A percentile compares a stretch with the other conserved stretches of the same genome.
Conservation (phyloP, 2,797 vertebrate species). For the Gorsachius magnificus region DNA sequence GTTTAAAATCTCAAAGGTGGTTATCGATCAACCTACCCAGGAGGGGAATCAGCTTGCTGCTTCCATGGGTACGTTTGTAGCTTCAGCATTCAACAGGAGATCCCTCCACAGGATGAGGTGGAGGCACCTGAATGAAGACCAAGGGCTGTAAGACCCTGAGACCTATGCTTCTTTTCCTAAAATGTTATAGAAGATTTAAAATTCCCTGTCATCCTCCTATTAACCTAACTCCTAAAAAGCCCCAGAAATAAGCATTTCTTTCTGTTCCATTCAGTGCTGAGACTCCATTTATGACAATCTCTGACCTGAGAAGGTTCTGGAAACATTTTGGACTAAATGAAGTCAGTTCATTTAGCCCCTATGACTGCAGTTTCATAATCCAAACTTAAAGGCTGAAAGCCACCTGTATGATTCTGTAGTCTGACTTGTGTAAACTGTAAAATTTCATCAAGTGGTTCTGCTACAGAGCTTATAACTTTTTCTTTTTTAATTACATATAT, state of each 20-base stretch:
- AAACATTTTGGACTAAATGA: background rate
- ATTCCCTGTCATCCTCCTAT: background rate
- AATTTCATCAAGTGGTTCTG: background rate
- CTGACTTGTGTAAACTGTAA: background rate
- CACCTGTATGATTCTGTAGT: background rate
- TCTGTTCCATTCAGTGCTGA: background rate
- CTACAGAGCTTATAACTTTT: background rate
- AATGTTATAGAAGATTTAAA: background rate
- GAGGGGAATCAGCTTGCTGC: background rate
- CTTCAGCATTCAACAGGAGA: background rate
- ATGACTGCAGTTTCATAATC: background rate
- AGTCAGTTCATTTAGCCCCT: background rate
- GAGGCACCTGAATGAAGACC: background rate
- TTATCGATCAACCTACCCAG: fast-evolving
- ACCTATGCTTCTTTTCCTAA: background rate
- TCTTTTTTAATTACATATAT: background rate
- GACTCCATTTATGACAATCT: background rate
- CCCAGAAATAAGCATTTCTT: background rate
- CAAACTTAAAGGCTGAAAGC: background rate
- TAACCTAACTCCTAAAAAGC: background rate
- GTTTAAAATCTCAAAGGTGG: background rate
- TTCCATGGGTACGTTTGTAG: fast-evolving
- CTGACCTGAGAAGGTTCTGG: background rate
- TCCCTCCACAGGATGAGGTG: background rate
- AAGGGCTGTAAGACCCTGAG: background rate